Conservation (phyloP, 1,140 invertebrate genomes). For the Drosophila serrata region DNA sequence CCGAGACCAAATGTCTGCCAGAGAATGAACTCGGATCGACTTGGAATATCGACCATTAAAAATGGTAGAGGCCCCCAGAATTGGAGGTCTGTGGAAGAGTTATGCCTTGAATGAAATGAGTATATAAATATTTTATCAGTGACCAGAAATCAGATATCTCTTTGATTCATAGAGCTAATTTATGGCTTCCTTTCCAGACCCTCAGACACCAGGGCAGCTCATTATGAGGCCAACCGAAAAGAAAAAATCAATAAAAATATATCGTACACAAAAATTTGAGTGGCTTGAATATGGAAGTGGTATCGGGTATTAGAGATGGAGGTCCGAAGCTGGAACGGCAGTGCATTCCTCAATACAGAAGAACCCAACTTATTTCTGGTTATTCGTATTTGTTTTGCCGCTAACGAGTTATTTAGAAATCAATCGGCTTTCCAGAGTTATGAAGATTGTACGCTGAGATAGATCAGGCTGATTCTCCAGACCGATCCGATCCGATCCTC, state of each 20-base stretch:
- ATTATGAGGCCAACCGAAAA: constrained; percentile 68
- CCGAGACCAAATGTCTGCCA: constrained; percentile 78
- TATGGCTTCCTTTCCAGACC: constrained; percentile 82
- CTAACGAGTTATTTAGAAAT: constrained; percentile 75
- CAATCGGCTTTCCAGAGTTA: constrained; percentile 28
- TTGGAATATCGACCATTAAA: constrained; percentile 57
- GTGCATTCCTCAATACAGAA: constrained; percentile 56
- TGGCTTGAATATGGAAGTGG: constrained; percentile 19
- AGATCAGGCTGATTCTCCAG: background rate
- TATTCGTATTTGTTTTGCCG: constrained; percentile 32
- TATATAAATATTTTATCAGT: constrained; percentile 84
- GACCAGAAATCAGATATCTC: constrained; percentile 82
- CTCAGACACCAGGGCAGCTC: constrained; percentile 68
- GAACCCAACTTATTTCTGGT: constrained; percentile 44
- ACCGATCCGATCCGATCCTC: background rate
- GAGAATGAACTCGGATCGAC: constrained; percentile 20
- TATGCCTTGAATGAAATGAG: constrained; percentile 76
- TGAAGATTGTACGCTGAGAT: constrained; percentile 28
- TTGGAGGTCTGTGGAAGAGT: constrained; percentile 44
- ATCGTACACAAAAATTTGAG: constrained; percentile 63
- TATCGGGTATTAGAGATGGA: constrained; percentile 11
- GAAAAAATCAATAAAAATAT: constrained; percentile 80
- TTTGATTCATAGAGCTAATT: constrained; percentile 85
- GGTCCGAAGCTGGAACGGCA: constrained; percentile 23
- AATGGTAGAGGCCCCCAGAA: constrained; percentile 24